Percentiles rank a stretch among this genome's conserved stretches.
Evolutionary conservation across 2,113 vertebrate genomes (phyloP).

Genomic region (Plestiodon gilberti): DNA sequence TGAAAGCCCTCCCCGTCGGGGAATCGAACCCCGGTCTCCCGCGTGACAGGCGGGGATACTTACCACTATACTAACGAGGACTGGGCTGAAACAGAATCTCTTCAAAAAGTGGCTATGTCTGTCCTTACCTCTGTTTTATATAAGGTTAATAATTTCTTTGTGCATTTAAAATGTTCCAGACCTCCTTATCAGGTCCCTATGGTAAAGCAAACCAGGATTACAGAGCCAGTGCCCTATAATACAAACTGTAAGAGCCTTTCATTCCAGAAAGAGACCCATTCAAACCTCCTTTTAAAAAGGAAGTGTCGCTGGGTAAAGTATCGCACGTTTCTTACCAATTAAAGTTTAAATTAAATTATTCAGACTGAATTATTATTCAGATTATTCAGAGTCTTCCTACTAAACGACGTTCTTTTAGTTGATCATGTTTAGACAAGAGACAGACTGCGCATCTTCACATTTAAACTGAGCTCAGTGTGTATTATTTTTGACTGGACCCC

Average conservation of each 20-base stretch:
- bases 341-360: too few species aligned
- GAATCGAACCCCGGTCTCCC: constrained; percentile 76
- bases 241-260: not conserved
- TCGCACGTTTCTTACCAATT: too few species aligned
- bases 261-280: not conserved
- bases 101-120: too few species aligned
- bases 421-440: too few species aligned
- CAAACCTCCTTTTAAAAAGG: not conserved
- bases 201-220: not conserved
- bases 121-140: too few species aligned
- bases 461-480: too few species aligned
- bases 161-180: fast-evolving
- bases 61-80: constrained; percentile 77
- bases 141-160: not conserved
- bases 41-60: constrained; percentile 75
- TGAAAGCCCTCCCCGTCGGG: constrained; percentile 10
- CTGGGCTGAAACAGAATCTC: fast-evolving
- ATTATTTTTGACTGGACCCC: too few species aligned
- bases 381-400: fast-evolving
- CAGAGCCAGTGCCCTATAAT: not conserved
- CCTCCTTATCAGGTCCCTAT: not conserved
- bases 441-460: too few species aligned
- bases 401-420: not conserved
- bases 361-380: too few species aligned
- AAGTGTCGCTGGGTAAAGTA: not conserved